These are phyloP conservation scores for Lophotis ruficrista DNA, from an alignment of 2,113 vertebrate genomes.

Conservation along the genomic window DNA sequence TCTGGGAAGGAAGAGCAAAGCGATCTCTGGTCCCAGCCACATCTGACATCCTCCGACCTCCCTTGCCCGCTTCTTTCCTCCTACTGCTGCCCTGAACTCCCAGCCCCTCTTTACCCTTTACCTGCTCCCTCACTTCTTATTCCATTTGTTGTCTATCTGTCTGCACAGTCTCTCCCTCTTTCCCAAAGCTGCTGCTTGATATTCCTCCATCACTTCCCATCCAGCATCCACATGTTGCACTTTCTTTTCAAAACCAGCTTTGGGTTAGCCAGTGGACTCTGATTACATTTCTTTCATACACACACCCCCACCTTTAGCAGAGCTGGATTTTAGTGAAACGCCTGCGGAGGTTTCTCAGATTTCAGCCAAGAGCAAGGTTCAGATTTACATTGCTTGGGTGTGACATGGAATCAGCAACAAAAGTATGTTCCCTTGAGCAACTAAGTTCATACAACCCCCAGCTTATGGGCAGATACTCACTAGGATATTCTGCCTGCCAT, in stretches of 20 bases:
- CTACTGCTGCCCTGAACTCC: neutral
- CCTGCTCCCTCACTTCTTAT: neutral
- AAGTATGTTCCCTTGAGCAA: slow-evolving; percentile 35
- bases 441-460: neutral
- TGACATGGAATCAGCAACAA: slow-evolving; percentile 45
- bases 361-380: slow-evolving; percentile 41
- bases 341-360: neutral
- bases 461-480: neutral
- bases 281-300: neutral
- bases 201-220: neutral
- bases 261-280: neutral
- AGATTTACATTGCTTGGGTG: slow-evolving; percentile 34
- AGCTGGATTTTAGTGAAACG: neutral
- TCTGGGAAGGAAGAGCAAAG: neutral
- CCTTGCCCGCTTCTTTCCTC: neutral
- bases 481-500: slow-evolving; percentile 2
- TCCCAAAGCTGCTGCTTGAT: neutral
- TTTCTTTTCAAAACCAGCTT: neutral
- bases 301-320: neutral
- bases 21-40: neutral
- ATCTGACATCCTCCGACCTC: neutral
- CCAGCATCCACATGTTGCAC: neutral
- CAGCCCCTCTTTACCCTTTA: neutral
- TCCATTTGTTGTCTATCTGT: neutral
- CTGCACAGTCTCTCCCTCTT: neutral